Percentiles rank a stretch among this genome's conserved stretches.
Evolutionary conservation across 2,888 invertebrate species (phyloP).

Genomic region (Sialis fuliginosa): DNA sequence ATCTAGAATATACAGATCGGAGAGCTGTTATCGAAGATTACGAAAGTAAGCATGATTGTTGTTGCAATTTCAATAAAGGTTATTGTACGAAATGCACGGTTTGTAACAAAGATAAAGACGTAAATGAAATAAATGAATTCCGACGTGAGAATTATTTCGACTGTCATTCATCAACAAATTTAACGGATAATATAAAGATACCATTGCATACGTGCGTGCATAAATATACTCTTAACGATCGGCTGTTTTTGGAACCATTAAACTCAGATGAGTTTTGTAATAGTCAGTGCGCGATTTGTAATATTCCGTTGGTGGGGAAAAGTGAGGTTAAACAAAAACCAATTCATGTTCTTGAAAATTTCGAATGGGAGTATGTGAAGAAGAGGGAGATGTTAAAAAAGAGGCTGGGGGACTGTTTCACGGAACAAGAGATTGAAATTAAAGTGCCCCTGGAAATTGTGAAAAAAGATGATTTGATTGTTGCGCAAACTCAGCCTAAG

Average conservation of each 20-base stretch:
- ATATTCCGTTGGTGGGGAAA: constrained; percentile 21
- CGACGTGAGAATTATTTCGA: constrained; percentile 40
- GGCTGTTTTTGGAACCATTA: constrained; percentile 34
- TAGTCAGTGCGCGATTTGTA: constrained; percentile 32
- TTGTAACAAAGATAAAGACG: neutral
- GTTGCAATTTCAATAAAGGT: neutral
- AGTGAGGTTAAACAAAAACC: neutral
- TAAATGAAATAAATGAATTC: constrained; percentile 24
- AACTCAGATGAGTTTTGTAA: constrained; percentile 26
- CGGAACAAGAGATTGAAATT: neutral
- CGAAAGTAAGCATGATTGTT: neutral
- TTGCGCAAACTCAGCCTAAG: neutral
- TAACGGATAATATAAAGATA: constrained; percentile 15
- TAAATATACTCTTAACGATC: constrained; percentile 35
- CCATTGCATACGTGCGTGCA: constrained; percentile 32
- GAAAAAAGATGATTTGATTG: neutral
- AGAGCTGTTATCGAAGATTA: neutral
- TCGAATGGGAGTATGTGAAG: constrained; percentile 1
- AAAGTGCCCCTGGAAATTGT: neutral
- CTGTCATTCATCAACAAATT: constrained; percentile 33
- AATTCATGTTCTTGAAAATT: neutral
- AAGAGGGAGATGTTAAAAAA: neutral
- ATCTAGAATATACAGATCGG: neutral
- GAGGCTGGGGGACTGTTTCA: neutral
- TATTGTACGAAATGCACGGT: neutral